Base-by-base conservation (phyloP, 2,888 invertebrate species). In the Mimumesa dahlbomi region DNA sequence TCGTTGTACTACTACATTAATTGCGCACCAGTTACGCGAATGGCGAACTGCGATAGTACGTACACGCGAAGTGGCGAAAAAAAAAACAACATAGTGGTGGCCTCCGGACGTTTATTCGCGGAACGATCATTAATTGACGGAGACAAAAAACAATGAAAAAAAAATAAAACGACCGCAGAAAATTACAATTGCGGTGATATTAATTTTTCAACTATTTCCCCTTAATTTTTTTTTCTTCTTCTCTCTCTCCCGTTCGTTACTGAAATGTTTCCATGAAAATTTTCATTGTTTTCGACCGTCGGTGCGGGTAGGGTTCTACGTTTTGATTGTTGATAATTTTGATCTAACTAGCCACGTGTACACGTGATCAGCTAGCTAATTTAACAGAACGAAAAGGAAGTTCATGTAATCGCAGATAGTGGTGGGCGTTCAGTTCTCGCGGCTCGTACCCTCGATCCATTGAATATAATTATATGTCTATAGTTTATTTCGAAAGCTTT, bases 11-110 rank as follows among this genome's bases (percentile, higher is more conserved):
- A 49, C 56, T 31, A 21, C 36, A 52, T 42, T 56, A 69, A 69
- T 59, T 48, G 63, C 50, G 31, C 29, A 34, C 66, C 31, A 53
- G 19, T 29, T 11, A 36, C 52, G 36, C 36, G 38, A 25, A 45
- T 29, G 11, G 42, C 16, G 11, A 34, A 11, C 19, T 34, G 31
- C 48, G 19, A 29, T 19, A 48, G 40, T 21, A 31, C 29, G 50
- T 13, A 13, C 43, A 19, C 38, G 34, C 6, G 43, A 49, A 34
- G 45, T 6, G 16, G n/a, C 34, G 53, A 36, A n/a, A 61, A 18
- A 43, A 48, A 43, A 43, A 52, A 18, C 45, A 16, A 18, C 34
- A 36, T 21, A 52, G 46, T 56, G 50, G 71, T 71, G 71, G 69
- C 56, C 56, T 52, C 14, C 13, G 18, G 42, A n/a, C 18, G 25